Evolutionary conservation across 1,140 invertebrate genomes (phyloP).

Genomic region (Drosophila virilis): DNA sequence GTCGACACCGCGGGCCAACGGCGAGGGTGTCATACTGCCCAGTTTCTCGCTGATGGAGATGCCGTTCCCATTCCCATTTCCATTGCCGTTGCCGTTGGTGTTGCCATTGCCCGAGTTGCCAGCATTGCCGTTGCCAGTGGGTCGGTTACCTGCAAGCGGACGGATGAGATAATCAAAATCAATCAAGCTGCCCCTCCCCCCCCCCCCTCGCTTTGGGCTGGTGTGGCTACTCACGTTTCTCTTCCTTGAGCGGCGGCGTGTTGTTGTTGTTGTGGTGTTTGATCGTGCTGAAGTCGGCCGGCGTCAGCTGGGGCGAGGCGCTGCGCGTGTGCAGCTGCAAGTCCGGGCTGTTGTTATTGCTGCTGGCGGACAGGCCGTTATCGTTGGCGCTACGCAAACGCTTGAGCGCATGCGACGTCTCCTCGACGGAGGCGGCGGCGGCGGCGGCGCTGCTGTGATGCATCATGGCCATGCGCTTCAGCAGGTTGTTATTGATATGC

Average conservation of each 20-base stretch:
- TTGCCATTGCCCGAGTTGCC: constrained; percentile 84
- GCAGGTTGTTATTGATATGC: constrained; percentile 87
- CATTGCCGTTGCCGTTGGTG: constrained; percentile 28
- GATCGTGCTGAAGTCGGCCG: constrained; percentile 91
- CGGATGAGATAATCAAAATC: not conserved
- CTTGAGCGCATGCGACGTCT: constrained; percentile 85
- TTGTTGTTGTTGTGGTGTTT: constrained; percentile 86
- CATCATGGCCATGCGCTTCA: constrained; percentile 88
- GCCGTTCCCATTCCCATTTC: constrained; percentile 84
- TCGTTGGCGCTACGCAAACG: constrained; percentile 77
- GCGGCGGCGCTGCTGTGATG: constrained; percentile 85
- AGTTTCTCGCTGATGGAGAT: constrained; percentile 80
- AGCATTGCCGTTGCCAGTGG: constrained; percentile 71
- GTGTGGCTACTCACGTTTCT: constrained; percentile 68
- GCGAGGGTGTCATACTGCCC: constrained; percentile 86
- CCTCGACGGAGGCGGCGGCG: constrained; percentile 84
- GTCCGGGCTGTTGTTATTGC: constrained; percentile 87
- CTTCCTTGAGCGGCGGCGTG: constrained; percentile 85
- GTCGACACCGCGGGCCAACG: constrained; percentile 85
- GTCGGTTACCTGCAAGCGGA: constrained; percentile 45
- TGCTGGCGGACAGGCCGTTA: constrained; percentile 84
- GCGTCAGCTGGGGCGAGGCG: constrained; percentile 86
- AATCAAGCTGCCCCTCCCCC: too few species aligned
- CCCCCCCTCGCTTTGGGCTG: too few species aligned
- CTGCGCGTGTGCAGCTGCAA: constrained; percentile 78